Percentiles rank a stretch among this genome's conserved stretches.
Conservation (phyloP, 2,888 invertebrate genomes). For the Drosophila antonietae region DNA sequence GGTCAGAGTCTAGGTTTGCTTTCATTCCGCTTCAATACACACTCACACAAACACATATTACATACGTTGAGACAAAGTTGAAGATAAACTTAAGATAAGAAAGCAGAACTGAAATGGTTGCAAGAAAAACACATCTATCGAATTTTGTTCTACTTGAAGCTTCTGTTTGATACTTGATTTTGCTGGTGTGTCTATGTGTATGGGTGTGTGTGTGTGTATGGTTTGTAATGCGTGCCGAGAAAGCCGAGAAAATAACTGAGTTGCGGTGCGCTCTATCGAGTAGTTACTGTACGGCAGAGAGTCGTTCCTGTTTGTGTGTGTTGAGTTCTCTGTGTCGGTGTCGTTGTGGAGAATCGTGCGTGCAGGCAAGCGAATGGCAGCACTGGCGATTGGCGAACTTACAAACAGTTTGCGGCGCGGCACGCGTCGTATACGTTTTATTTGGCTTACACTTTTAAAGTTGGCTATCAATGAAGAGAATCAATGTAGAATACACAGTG, state of each 20-base stretch:
- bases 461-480: conserved; percentile 62
- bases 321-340: conserved; percentile 20
- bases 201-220: background rate
- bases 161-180: conserved; percentile 26
- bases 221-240: conserved; percentile 49
- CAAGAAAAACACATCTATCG: conserved; percentile 46
- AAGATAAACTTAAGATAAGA: conserved; percentile 20
- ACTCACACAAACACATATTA: conserved; percentile 24
- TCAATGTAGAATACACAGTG: conserved; percentile 46
- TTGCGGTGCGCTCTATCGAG: conserved; percentile 66
- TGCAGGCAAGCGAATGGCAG: conserved; percentile 69
- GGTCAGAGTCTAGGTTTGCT: conserved; percentile 33
- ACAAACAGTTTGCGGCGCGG: conserved; percentile 64
- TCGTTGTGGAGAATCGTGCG: conserved; percentile 49
- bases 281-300: conserved; percentile 60
- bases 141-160: conserved; percentile 66
- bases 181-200: conserved; percentile 34
- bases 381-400: conserved; percentile 61
- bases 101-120: conserved; percentile 44
- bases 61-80: conserved; percentile 32
- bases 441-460: conserved; percentile 72
- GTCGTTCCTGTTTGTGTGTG: conserved; percentile 44
- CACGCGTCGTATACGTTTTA: conserved; percentile 71
- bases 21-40: conserved; percentile 28
- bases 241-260: conserved; percentile 73